Percentiles rank a stretch among this genome's conserved stretches.
phyloP scores from a whole-genome alignment of 2,113 vertebrate genomes.

The Taxidea taxus region DNA sequence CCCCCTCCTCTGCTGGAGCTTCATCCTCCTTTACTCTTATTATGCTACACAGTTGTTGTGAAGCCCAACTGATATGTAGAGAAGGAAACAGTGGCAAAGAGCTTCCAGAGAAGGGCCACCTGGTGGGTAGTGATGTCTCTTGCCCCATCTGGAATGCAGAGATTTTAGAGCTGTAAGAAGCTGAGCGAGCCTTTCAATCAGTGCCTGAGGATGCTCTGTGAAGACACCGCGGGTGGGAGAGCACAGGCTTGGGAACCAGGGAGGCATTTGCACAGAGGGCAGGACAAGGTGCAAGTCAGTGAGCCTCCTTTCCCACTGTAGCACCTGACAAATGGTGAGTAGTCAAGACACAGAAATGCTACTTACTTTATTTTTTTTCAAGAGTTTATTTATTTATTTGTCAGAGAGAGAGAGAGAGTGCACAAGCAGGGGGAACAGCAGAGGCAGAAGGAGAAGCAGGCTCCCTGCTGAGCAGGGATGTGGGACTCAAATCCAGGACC shows the following conservation, averaged over 20 bases:
- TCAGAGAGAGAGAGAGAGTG: too few relatives aligned
- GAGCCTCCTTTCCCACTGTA: background rate
- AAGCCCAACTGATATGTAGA: background rate
- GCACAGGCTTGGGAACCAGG: background rate
- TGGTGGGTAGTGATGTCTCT: too few relatives aligned
- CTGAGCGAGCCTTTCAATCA: background rate
- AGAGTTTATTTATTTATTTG: too few relatives aligned
- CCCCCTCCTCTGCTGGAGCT: background rate
- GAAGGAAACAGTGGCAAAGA: background rate
- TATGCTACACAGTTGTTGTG: background rate
- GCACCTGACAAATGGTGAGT: too few relatives aligned
- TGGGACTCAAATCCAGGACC: too few relatives aligned
- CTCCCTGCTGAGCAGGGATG: too few relatives aligned
- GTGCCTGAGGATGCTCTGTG: background rate
- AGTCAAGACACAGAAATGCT: background rate
- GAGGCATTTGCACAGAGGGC: background rate
- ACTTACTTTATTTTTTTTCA: too few relatives aligned
- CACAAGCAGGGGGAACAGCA: too few relatives aligned
- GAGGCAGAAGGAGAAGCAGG: too few relatives aligned
- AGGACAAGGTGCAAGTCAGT: fast-evolving
- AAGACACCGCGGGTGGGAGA: fast-evolving
- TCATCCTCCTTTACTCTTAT: background rate
- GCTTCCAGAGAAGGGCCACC: background rate
- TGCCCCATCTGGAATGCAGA: background rate
- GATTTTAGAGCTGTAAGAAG: background rate